These are phyloP conservation scores for Lepas anatifera DNA, from an alignment of 2,888 invertebrate genomes.

Conservation along the genomic window DNA sequence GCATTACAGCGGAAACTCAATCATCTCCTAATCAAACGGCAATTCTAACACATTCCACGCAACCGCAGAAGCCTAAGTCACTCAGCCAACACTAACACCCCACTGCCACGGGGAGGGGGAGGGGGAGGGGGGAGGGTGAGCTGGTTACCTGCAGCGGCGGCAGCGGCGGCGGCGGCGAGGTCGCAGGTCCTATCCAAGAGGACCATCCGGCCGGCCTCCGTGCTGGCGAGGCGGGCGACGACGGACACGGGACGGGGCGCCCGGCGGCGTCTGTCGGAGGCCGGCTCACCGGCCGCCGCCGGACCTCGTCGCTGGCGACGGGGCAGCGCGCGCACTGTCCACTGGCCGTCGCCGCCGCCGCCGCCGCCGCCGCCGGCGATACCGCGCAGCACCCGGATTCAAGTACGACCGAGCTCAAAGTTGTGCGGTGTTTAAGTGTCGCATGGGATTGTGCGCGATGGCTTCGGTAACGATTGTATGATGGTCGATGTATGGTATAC, in stretches of 20 bases:
- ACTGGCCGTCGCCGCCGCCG: neutral
- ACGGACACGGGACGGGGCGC: neutral
- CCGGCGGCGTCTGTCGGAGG: neutral
- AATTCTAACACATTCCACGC: no score
- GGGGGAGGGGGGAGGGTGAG: neutral
- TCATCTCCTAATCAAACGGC: no score
- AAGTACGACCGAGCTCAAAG: no score
- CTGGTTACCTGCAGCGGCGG: neutral
- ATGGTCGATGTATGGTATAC: no score
- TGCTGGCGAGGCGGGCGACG: neutral
- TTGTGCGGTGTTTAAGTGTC: no score
- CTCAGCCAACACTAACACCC: no score
- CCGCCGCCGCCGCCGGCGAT: neutral
- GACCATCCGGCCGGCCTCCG: neutral
- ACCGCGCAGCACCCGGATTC: neutral
- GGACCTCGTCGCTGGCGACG: neutral
- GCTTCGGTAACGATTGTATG: no score
- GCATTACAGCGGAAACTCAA: no score
- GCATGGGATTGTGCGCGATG: no score
- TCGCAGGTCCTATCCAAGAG: no score
- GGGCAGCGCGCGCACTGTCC: neutral
- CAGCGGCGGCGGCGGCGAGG: neutral
- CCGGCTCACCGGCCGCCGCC: neutral
- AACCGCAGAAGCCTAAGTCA: no score
- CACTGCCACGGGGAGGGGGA: neutral